Evolutionary conservation across 2,113 vertebrate species (phyloP).

Genomic region (Acrocephalus arundinaceus): DNA sequence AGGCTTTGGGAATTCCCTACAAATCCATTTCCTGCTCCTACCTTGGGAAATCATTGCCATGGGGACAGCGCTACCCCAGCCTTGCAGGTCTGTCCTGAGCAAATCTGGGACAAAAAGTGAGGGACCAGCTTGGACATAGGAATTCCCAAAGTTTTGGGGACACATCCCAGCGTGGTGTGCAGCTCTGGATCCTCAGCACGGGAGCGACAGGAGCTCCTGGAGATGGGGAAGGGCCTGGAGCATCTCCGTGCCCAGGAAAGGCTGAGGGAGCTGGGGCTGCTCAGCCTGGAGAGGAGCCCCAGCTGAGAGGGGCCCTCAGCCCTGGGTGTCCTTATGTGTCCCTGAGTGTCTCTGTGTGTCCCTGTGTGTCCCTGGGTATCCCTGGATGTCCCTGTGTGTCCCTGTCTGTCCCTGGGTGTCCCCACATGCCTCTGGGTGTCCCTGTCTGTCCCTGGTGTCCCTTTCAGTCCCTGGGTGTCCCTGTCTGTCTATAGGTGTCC

Average conservation of each 20-base stretch:
- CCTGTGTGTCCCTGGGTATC: rapidly evolving
- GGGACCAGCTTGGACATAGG: not conserved
- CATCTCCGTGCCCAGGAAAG: rapidly evolving
- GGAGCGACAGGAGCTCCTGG: not conserved
- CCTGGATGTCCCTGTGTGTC: rapidly evolving
- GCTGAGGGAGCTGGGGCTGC: not conserved
- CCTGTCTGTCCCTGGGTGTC: not conserved
- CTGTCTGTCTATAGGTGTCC: not conserved
- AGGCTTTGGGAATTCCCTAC: too few relatives aligned
- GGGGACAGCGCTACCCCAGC: rapidly evolving
- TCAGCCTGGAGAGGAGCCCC: not conserved
- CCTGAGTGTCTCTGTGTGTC: not conserved
- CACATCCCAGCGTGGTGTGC: rapidly evolving
- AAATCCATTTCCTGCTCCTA: too few relatives aligned
- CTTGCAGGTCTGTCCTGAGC: not conserved
- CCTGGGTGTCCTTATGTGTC: not conserved
- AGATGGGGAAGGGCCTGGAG: not conserved
- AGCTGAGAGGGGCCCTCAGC: too few relatives aligned
- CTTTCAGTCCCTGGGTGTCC: rapidly evolving
- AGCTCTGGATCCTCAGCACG: not conserved
- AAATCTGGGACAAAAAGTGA: not conserved
- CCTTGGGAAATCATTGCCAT: not conserved
- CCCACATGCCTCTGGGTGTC: too few relatives aligned
- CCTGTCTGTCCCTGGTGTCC: rapidly evolving
- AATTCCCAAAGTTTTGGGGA: not conserved